Conservation (phyloP, 1,140 invertebrate species). For the Drosophila tani region DNA sequence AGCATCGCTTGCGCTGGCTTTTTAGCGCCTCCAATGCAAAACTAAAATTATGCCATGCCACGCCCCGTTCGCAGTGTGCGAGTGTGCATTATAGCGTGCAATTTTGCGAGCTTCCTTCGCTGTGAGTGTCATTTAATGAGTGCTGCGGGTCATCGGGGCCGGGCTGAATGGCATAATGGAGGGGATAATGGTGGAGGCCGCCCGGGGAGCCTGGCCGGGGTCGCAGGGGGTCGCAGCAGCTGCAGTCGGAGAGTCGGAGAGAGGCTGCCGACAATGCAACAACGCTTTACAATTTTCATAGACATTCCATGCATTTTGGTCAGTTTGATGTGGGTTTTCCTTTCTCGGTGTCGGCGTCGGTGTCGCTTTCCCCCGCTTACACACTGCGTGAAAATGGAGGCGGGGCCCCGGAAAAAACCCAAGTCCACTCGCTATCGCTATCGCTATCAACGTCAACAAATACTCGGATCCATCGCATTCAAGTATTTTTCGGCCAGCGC, state of each 20-base stretch:
- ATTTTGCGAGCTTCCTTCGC: constrained; percentile 59
- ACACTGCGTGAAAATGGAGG: constrained; percentile 38
- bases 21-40: constrained; percentile 66
- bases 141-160: constrained; percentile 32
- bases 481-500: constrained; percentile 72
- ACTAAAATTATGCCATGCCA: constrained; percentile 81
- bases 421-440: constrained; percentile 14
- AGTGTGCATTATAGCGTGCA: constrained; percentile 77
- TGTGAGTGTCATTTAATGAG: constrained; percentile 82
- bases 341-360: constrained; percentile 67
- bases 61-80: constrained; percentile 38
- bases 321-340: constrained; percentile 83
- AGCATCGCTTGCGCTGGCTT: constrained; percentile 52
- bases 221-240: background rate
- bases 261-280: constrained; percentile 53
- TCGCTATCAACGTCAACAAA: constrained; percentile 76
- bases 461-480: constrained; percentile 42
- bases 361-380: constrained; percentile 60
- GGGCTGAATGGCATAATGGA: background rate
- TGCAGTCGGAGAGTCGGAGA: constrained; percentile 8
- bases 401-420: constrained; percentile 1
- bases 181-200: background rate
- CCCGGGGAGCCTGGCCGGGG: background rate
- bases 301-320: constrained; percentile 83
- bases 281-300: constrained; percentile 78